Percentiles rank a stretch among this genome's conserved stretches.
Conservation (phyloP, 2,113 vertebrate genomes). For the Onychorhynchus coronatus region DNA sequence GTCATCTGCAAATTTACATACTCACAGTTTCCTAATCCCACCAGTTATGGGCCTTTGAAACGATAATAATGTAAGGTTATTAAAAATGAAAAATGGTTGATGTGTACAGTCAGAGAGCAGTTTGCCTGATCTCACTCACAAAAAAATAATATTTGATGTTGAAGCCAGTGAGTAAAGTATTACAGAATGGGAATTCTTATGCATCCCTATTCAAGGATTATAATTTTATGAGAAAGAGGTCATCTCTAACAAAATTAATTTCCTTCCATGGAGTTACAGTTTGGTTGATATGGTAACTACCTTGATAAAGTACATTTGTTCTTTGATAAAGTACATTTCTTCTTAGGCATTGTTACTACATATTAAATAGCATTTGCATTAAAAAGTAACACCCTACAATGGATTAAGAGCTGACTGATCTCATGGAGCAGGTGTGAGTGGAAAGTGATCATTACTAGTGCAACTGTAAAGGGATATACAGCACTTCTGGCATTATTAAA, state of each 20-base stretch:
- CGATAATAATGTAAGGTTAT: background rate
- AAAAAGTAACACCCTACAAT: background rate
- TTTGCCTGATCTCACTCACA: background rate
- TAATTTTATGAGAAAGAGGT: conserved; percentile 5
- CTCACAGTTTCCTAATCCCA: background rate
- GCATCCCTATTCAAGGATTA: background rate
- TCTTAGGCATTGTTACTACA: background rate
- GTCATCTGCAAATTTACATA: background rate
- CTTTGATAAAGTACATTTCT: background rate
- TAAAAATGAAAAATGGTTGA: background rate
- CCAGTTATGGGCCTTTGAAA: background rate
- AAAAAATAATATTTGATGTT: background rate
- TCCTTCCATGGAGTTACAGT: background rate
- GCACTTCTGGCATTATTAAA: background rate
- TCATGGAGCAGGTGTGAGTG: background rate
- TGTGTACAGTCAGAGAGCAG: background rate
- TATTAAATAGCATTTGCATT: conserved; percentile 19
- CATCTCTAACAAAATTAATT: background rate
- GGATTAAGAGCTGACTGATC: conserved; percentile 14
- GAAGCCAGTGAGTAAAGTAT: background rate
- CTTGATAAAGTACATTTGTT: background rate
- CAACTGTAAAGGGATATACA: background rate
- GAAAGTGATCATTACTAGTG: background rate
- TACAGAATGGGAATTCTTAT: background rate
- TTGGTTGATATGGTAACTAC: conserved; percentile 40